A percentile compares a stretch with the other conserved stretches of the same genome.
phyloP scores from a whole-genome alignment of 2,113 vertebrate genomes.

The Semnornis frantzii region DNA sequence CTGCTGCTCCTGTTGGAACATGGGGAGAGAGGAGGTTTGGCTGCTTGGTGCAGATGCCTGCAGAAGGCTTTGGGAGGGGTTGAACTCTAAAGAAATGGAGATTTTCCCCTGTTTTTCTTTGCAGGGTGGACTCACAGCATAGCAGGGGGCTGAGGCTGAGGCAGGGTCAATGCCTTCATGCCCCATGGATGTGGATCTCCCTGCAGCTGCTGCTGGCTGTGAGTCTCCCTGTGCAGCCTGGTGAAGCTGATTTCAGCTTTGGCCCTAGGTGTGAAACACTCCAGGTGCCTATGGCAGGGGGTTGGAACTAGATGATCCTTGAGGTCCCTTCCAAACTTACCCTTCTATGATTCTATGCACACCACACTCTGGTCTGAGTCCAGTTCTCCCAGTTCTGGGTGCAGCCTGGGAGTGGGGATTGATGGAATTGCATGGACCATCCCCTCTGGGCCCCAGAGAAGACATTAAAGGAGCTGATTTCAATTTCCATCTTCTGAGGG shows the following conservation, averaged over 20 bases:
- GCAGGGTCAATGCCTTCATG: rapidly evolving
- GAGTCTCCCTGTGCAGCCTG: too few relatives aligned
- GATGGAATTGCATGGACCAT: not conserved
- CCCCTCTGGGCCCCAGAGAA: not conserved
- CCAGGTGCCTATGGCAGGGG: too few relatives aligned
- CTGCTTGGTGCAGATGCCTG: not conserved
- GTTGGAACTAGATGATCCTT: too few relatives aligned
- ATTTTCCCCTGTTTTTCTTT: not conserved
- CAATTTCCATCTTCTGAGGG: constrained; percentile 13
- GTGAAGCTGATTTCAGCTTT: too few relatives aligned
- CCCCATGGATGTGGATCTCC: rapidly evolving
- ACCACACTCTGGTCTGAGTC: rapidly evolving
- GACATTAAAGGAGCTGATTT: constrained; percentile 1
- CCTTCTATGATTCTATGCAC: too few relatives aligned
- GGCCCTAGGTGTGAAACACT: too few relatives aligned
- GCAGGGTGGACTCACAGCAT: not conserved
- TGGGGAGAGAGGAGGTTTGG: not conserved
- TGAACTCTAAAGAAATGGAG: not conserved
- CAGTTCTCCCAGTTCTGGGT: not conserved
- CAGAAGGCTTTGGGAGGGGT: not conserved
- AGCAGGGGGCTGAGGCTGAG: not conserved
- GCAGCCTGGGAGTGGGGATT: not conserved
- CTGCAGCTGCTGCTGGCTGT: rapidly evolving
- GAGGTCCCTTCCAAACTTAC: too few relatives aligned
- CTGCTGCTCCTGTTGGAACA: rapidly evolving